These are phyloP conservation scores for Ctenoplectra terminalis DNA, from an alignment of 1,140 invertebrate species.

Conservation along the genomic window DNA sequence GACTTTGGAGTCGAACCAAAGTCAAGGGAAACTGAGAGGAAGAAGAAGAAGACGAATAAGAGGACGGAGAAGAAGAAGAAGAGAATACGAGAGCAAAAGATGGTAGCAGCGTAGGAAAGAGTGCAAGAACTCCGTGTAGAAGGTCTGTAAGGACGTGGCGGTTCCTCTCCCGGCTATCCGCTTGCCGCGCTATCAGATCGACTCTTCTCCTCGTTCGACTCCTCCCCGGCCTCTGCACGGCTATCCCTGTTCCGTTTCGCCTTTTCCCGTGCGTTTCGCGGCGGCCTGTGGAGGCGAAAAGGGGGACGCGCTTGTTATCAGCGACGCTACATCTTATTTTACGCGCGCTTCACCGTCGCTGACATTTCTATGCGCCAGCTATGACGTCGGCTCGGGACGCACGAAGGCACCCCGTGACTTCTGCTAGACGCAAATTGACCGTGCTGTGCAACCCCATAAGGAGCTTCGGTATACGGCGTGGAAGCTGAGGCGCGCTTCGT, in stretches of 20 bases:
- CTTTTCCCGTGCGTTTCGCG: conserved; percentile 13
- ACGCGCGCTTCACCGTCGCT: conserved; percentile 77
- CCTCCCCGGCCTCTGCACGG: conserved; percentile 23
- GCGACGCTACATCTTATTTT: conserved; percentile 83
- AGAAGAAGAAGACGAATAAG: background rate
- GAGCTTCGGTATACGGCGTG: conserved; percentile 20
- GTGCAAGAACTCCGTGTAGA: conserved; percentile 22
- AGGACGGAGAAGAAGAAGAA: background rate
- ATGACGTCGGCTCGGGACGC: conserved; percentile 79
- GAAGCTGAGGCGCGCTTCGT: conserved; percentile 1
- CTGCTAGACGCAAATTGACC: conserved; percentile 82
- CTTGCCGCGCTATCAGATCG: conserved; percentile 67
- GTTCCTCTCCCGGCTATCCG: conserved; percentile 37
- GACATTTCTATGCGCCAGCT: conserved; percentile 82
- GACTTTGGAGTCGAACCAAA: no score
- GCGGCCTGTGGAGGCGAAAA: background rate
- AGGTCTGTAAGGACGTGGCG: conserved; percentile 54
- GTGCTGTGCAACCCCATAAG: conserved; percentile 68
- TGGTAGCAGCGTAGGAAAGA: conserved; percentile 50
- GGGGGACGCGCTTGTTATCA: conserved; percentile 78
- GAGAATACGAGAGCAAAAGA: conserved; percentile 42
- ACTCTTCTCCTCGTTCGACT: conserved; percentile 45
- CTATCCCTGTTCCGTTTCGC: conserved; percentile 20
- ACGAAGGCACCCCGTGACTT: conserved; percentile 78
- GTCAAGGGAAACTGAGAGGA: no score